phyloP scores from a whole-genome alignment of 2,113 vertebrate species.

The Entelurus aequoreus region DNA sequence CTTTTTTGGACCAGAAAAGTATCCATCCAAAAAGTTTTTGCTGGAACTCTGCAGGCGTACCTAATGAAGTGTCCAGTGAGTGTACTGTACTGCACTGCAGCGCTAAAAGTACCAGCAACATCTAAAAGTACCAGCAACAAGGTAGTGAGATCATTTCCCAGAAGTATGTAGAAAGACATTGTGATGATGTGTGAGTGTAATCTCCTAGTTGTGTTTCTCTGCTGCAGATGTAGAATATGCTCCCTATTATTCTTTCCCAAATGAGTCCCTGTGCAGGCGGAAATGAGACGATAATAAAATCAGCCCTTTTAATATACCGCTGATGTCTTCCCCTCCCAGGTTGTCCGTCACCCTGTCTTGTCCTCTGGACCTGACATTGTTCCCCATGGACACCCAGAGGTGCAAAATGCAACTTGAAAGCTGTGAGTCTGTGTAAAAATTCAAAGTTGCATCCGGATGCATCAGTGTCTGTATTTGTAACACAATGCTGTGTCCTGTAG shows the following conservation, averaged over 20 bases:
- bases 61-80: not conserved
- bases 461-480: not conserved
- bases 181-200: not conserved
- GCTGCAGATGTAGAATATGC: not conserved
- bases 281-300: not conserved
- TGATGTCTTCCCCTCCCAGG: conserved; percentile 64
- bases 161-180: not conserved
- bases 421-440: conserved; percentile 78
- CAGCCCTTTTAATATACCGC: not conserved
- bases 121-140: conserved; percentile 1
- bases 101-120: conserved; percentile 3
- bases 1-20: too few relatives aligned
- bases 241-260: conserved; percentile 1
- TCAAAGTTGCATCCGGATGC: not conserved
- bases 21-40: too few relatives aligned
- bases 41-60: too few relatives aligned
- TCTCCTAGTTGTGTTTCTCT: not conserved
- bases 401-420: conserved; percentile 99
- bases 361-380: conserved; percentile 92
- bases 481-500: conserved; percentile 53
- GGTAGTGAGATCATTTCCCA: not conserved
- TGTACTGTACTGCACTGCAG: not conserved
- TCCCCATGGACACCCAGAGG: conserved; percentile 97
- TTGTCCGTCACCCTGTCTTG: conserved; percentile 94
- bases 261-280: not conserved